Conservation (phyloP, 2,888 invertebrate genomes). For the Sphinx pinastri region DNA sequence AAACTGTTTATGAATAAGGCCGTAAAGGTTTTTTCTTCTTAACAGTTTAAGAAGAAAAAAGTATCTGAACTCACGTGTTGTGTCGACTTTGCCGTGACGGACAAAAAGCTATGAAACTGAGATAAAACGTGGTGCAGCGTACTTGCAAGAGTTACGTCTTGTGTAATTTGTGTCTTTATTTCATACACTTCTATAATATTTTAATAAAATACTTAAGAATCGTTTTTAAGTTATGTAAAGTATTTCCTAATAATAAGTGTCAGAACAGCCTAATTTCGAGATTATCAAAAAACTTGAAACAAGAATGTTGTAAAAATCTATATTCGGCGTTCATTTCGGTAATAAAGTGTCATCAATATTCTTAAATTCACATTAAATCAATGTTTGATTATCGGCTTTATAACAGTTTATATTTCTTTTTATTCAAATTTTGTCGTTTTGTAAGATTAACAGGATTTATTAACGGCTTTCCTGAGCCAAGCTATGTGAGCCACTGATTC, state of each 20-base stretch:
- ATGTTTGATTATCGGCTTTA: not conserved
- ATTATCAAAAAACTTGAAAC: not conserved
- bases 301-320: not conserved
- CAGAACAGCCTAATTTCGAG: not conserved
- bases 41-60: too few species aligned
- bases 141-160: too few species aligned
- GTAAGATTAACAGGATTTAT: not conserved
- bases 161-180: too few species aligned
- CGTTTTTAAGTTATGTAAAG: too few species aligned
- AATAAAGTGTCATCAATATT: not conserved
- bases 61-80: too few species aligned
- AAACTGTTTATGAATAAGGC: too few species aligned
- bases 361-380: not conserved
- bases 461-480: not conserved
- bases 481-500: not conserved
- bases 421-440: not conserved
- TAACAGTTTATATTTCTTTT: not conserved
- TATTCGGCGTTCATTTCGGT: not conserved
- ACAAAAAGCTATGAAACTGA: too few species aligned
- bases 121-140: too few species aligned
- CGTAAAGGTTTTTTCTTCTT: too few species aligned
- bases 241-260: not conserved
- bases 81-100: too few species aligned
- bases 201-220: too few species aligned
- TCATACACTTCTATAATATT: too few species aligned